A percentile compares a stretch with the other conserved stretches of the same genome.
These are phyloP conservation scores for Narcine bancroftii DNA, from an alignment of 2,113 vertebrate genomes.

Conservation along the genomic window DNA sequence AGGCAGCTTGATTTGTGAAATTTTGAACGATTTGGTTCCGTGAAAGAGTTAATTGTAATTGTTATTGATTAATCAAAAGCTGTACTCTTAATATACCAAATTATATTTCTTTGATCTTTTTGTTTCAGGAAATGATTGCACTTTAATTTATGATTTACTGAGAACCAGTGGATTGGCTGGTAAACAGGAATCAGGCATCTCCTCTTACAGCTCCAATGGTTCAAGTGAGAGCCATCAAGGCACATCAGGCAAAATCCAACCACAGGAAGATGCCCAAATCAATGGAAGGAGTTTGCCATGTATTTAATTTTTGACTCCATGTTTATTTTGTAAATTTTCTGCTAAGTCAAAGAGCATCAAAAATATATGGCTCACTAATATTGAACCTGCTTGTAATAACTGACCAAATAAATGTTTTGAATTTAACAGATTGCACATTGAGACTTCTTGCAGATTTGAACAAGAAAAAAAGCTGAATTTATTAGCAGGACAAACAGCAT, in stretches of 20 bases:
- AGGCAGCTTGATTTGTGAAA: not conserved
- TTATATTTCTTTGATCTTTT: not conserved
- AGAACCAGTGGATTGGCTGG: not conserved
- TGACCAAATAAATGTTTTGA: constrained; percentile 16
- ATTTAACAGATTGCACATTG: not conserved
- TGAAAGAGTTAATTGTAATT: not conserved
- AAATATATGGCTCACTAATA: not conserved
- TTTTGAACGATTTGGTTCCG: not conserved
- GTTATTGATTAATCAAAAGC: not conserved
- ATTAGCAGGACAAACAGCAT: no score
- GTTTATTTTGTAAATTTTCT: not conserved
- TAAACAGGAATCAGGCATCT: not conserved
- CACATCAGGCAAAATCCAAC: not conserved
- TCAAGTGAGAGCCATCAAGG: not conserved
- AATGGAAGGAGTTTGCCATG: not conserved
- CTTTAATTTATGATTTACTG: constrained; percentile 23
- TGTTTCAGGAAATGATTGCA: constrained; percentile 11
- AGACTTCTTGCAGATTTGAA: not conserved
- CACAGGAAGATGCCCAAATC: not conserved
- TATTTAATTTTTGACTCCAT: not conserved
- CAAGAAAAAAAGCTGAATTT: no score
- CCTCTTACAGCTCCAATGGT: not conserved
- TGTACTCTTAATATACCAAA: not conserved
- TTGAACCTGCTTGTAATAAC: not conserved
- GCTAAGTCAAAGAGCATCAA: not conserved